Conservation (phyloP, 2,888 invertebrate genomes). For the Gymnosoma rotundatum region DNA sequence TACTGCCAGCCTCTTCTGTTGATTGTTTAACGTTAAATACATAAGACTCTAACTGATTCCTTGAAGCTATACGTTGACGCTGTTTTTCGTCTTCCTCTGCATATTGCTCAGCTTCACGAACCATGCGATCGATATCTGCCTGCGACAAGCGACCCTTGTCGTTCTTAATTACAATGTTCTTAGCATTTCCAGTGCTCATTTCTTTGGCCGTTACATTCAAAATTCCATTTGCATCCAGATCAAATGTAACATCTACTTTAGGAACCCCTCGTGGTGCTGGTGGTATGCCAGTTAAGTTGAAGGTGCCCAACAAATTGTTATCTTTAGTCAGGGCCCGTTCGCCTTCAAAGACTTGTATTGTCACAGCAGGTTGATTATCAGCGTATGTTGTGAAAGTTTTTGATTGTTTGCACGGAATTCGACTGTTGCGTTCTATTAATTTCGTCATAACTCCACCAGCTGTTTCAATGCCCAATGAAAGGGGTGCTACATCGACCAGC, state of each 20-base stretch:
- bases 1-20: constrained; percentile 85
- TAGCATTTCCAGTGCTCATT: constrained; percentile 86
- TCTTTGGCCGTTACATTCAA: constrained; percentile 91
- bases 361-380: constrained; percentile 90
- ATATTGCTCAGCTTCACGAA: constrained; percentile 88
- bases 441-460: constrained; percentile 92
- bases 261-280: constrained; percentile 94
- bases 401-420: constrained; percentile 88
- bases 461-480: constrained; percentile 89
- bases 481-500: constrained; percentile 86
- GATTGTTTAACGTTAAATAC: constrained; percentile 88
- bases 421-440: constrained; percentile 87
- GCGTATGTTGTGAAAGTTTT: constrained; percentile 91
- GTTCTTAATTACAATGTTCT: constrained; percentile 91
- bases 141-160: constrained; percentile 90
- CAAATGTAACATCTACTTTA: constrained; percentile 91
- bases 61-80: constrained; percentile 86
- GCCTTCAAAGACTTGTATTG: constrained; percentile 89
- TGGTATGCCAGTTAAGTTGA: constrained; percentile 96
- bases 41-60: constrained; percentile 89
- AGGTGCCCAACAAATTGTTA: constrained; percentile 96
- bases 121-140: constrained; percentile 90
- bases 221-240: constrained; percentile 95
- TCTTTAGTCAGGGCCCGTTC: constrained; percentile 95
- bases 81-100: constrained; percentile 88